A percentile compares a stretch with the other conserved stretches of the same genome.
Conservation (phyloP, 2,888 invertebrate genomes). For the Gisinianus flammeolus region DNA sequence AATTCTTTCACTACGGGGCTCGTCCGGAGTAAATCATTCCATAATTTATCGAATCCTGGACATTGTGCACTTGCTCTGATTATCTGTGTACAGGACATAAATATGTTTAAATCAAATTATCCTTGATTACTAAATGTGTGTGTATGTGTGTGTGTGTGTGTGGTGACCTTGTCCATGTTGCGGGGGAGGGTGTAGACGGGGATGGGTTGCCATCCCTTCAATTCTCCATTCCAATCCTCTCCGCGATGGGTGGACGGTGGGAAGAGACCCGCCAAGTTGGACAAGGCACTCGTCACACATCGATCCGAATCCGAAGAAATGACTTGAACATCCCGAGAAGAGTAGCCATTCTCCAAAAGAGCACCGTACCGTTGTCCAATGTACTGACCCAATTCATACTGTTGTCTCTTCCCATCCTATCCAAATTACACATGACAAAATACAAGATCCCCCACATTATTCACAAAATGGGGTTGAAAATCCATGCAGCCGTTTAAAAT, state of each 20-base stretch:
- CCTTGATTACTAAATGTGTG: no score
- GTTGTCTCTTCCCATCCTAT: conserved; percentile 61
- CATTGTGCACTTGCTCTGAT: conserved; percentile 25
- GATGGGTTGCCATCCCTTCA: conserved; percentile 51
- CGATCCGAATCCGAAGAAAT: conserved; percentile 80
- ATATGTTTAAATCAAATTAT: background rate
- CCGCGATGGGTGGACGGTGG: conserved; percentile 61
- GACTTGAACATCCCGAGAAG: conserved; percentile 62
- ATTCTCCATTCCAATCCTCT: conserved; percentile 70
- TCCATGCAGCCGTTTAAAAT: conserved; percentile 16
- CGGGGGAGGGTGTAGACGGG: conserved; percentile 45
- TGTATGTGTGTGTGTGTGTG: no score
- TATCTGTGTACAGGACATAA: background rate
- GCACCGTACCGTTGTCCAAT: conserved; percentile 73
- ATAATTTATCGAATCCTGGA: conserved; percentile 21
- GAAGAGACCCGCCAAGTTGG: conserved; percentile 78
- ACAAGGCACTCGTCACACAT: conserved; percentile 84
- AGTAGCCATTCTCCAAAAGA: conserved; percentile 54
- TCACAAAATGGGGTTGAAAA: background rate
- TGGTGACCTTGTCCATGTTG: conserved; percentile 44
- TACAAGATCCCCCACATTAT: background rate
- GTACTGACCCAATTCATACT: conserved; percentile 73
- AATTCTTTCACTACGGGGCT: background rate
- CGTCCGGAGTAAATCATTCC: conserved; percentile 9
- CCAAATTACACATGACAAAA: conserved; percentile 38